A percentile compares a stretch with the other conserved stretches of the same genome.
Conservation (phyloP, 2,113 vertebrate species). For the Emydura subglobosa region DNA sequence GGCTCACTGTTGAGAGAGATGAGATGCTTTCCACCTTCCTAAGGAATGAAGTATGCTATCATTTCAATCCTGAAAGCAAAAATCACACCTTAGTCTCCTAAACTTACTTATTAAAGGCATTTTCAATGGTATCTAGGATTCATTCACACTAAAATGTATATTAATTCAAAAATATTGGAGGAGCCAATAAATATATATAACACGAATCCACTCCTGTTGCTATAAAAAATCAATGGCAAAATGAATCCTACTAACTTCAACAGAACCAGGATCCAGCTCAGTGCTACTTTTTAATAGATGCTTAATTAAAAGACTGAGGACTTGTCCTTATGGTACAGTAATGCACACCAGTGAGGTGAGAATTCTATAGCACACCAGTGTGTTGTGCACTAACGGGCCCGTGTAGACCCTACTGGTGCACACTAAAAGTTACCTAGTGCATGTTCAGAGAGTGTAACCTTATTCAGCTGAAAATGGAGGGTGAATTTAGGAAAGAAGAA, state of each 20-base stretch:
- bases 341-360: background rate
- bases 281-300: accelerated
- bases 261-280: background rate
- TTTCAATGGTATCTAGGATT: background rate
- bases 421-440: background rate
- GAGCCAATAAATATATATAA: background rate
- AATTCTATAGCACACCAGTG: background rate
- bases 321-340: background rate
- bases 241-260: background rate
- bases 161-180: background rate
- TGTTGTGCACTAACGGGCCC: background rate
- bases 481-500: background rate
- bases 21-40: background rate
- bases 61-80: background rate
- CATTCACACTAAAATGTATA: background rate
- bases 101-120: background rate
- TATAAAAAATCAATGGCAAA: background rate
- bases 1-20: background rate
- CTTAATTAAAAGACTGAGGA: background rate
- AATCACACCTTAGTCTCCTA: background rate
- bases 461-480: background rate
- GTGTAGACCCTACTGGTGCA: background rate
- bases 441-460: background rate
- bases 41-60: background rate
- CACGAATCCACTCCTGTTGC: background rate